These are phyloP conservation scores for Apteryx owenii DNA, from an alignment of 2,113 vertebrate genomes.

Conservation along the genomic window DNA sequence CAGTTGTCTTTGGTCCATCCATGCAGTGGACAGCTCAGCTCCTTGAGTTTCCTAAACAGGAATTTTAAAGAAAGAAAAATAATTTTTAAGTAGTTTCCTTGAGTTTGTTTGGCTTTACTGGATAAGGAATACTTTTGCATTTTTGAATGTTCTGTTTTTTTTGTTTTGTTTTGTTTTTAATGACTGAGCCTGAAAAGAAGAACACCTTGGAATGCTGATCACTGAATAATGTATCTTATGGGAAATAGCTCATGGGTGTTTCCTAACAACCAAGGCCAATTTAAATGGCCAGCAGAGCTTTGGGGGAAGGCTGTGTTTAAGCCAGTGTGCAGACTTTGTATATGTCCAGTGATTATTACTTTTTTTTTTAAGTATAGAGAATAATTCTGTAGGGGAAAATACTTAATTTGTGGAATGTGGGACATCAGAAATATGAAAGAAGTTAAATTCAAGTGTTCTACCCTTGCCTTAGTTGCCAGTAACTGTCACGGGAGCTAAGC, in stretches of 20 bases:
- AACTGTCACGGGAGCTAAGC: neutral
- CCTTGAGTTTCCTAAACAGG: neutral
- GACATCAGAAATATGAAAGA: neutral
- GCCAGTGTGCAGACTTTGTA: neutral
- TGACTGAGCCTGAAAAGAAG: neutral
- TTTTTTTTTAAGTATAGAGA: neutral
- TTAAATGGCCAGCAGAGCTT: neutral
- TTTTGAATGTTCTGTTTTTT: neutral
- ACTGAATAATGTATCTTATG: neutral
- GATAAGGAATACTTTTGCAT: neutral
- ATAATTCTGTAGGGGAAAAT: neutral
- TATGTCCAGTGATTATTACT: neutral
- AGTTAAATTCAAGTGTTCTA: neutral
- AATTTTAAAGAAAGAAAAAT: neutral
- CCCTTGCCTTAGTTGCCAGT: neutral
- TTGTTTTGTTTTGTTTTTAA: neutral
- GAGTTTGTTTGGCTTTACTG: neutral
- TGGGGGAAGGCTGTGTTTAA: neutral
- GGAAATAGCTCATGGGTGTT: rapidly evolving
- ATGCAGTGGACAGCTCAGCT: neutral
- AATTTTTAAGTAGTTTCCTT: neutral
- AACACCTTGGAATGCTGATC: neutral
- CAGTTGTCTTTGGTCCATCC: neutral
- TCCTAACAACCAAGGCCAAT: neutral
- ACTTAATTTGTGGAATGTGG: neutral